phyloP scores from a whole-genome alignment of 2,888 invertebrate genomes.

The Drosophila formosana region DNA sequence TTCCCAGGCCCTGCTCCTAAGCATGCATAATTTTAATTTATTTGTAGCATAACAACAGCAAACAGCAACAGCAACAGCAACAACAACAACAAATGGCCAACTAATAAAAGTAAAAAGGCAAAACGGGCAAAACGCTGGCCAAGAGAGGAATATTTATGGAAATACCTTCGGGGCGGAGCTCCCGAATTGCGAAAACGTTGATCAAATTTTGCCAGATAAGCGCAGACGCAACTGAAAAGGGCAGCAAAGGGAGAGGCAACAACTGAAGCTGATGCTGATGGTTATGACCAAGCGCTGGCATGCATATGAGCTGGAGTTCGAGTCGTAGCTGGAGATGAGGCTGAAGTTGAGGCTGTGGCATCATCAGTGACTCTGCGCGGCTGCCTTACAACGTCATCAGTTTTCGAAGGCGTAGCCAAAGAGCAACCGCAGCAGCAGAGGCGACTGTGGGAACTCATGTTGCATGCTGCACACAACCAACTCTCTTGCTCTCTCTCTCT shows the following conservation, averaged over 20 bases:
- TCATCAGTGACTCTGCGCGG: slow-evolving; percentile 44
- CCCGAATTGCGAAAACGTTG: slow-evolving; percentile 84
- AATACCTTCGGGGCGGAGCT: slow-evolving; percentile 85
- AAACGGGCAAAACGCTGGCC: slow-evolving; percentile 42
- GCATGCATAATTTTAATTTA: slow-evolving; percentile 82
- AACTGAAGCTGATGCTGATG: slow-evolving; percentile 29
- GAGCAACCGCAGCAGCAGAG: slow-evolving; percentile 71
- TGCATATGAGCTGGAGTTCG: slow-evolving; percentile 59
- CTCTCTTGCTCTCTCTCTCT: not conserved
- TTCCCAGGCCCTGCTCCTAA: slow-evolving; percentile 72
- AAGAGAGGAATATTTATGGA: slow-evolving; percentile 75
- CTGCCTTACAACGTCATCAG: slow-evolving; percentile 79
- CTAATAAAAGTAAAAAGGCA: slow-evolving; percentile 73
- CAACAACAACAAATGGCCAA: slow-evolving; percentile 52
- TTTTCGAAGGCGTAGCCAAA: slow-evolving; percentile 78
- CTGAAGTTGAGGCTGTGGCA: slow-evolving; percentile 40
- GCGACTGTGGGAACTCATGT: slow-evolving; percentile 76
- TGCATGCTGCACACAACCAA: slow-evolving; percentile 75
- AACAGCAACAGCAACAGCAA: slow-evolving; percentile 39
- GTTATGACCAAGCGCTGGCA: slow-evolving; percentile 43
- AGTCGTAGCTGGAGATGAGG: slow-evolving; percentile 22
- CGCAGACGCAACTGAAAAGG: slow-evolving; percentile 16
- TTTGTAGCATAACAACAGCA: slow-evolving; percentile 67
- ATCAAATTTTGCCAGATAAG: slow-evolving; percentile 81
- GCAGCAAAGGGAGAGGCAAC: not conserved